Evolutionary conservation across 2,888 invertebrate species (phyloP).

Genomic region (Acleris cristana): DNA sequence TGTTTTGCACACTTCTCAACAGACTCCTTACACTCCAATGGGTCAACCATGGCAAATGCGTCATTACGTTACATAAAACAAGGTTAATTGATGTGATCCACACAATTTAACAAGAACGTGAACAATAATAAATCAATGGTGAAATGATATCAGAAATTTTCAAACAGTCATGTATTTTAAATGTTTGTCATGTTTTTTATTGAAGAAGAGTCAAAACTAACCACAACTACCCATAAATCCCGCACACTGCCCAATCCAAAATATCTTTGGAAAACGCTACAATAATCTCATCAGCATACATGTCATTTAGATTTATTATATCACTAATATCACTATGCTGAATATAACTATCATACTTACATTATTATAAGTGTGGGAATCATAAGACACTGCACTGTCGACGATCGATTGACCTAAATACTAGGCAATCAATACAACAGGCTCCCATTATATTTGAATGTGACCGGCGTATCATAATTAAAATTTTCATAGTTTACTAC

Average conservation of each 20-base stretch:
- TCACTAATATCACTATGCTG: no score
- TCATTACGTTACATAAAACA: conserved; percentile 22
- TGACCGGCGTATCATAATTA: neutral
- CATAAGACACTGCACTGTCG: neutral
- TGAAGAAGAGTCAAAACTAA: no score
- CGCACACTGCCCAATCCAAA: no score
- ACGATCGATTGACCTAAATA: conserved; percentile 30
- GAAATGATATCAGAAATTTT: neutral
- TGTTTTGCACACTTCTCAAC: conserved; percentile 4
- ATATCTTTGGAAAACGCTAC: no score
- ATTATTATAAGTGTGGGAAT: no score
- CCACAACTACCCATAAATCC: no score
- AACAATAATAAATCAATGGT: conserved; percentile 16
- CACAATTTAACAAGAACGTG: conserved; percentile 5
- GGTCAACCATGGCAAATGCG: conserved; percentile 17
- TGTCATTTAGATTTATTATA: no score
- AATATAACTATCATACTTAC: no score
- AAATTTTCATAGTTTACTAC: neutral
- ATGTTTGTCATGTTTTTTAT: no score
- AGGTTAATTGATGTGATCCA: conserved; percentile 23
- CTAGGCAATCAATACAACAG: conserved; percentile 25
- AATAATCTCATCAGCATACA: no score
- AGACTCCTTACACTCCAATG: no score
- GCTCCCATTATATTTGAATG: conserved; percentile 4
- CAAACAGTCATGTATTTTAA: neutral